phyloP scores from a whole-genome alignment of 2,888 invertebrate genomes.

The Pterobdella sp. region DNA sequence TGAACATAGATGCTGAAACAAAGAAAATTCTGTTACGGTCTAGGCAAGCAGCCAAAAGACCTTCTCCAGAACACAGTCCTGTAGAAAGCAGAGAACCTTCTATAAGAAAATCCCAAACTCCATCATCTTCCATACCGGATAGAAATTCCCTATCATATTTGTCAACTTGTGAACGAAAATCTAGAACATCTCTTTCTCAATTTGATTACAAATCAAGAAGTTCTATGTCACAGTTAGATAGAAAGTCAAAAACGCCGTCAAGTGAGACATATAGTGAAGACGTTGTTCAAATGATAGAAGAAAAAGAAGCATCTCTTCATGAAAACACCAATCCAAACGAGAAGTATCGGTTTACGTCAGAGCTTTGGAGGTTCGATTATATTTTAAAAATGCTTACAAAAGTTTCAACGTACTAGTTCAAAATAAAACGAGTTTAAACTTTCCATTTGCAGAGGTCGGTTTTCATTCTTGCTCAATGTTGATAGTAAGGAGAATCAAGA shows the following conservation, averaged over 20 bases:
- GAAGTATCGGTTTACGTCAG: slow-evolving; percentile 34
- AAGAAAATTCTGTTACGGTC: slow-evolving; percentile 38
- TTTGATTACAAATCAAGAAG: not conserved
- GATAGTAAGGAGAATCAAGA: slow-evolving; percentile 48
- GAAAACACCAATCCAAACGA: slow-evolving; percentile 35
- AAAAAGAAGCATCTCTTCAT: slow-evolving; percentile 37
- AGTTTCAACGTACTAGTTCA: slow-evolving; percentile 2
- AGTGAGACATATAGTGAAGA: slow-evolving; percentile 18
- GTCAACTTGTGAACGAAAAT: not conserved
- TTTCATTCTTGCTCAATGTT: slow-evolving; percentile 62
- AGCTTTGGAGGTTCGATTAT: slow-evolving; percentile 37
- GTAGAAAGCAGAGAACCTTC: slow-evolving; percentile 24
- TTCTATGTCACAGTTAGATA: not conserved
- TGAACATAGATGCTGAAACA: slow-evolving; percentile 38
- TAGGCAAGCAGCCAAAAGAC: slow-evolving; percentile 36
- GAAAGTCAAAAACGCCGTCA: slow-evolving; percentile 20
- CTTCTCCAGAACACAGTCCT: slow-evolving; percentile 38
- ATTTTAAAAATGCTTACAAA: not conserved
- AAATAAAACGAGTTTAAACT: not conserved
- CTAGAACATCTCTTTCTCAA: not conserved
- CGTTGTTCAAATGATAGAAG: slow-evolving; percentile 32
- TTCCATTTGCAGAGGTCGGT: slow-evolving; percentile 62
- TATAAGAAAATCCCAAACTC: not conserved
- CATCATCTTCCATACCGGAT: not conserved
- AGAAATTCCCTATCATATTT: not conserved